Percentiles rank a stretch among this genome's conserved stretches.
Conservation (phyloP, 1,140 invertebrate genomes). For the Cydia pomonella region DNA sequence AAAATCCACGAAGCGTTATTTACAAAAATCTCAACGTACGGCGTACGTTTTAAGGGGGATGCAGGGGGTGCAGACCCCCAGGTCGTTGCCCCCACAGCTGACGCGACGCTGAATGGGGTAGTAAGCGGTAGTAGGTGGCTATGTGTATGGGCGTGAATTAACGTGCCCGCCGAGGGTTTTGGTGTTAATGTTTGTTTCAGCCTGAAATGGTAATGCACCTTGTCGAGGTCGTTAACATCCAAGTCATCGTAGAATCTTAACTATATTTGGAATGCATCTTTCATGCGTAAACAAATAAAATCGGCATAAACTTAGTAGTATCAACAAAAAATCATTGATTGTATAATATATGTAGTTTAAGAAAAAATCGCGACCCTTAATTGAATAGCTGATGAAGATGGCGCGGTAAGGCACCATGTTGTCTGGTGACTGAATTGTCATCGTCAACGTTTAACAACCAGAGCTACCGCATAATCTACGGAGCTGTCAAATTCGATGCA, state of each 20-base stretch:
- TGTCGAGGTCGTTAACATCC: neutral
- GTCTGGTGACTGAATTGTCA: no score
- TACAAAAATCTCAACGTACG: conserved; percentile 33
- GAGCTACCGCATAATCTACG: no score
- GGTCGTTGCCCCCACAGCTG: conserved; percentile 70
- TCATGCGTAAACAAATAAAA: neutral
- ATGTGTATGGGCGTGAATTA: conserved; percentile 25
- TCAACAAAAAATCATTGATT: no score
- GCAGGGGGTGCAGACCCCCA: conserved; percentile 14
- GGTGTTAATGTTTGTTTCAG: conserved; percentile 3
- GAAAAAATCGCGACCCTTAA: neutral
- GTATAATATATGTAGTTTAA: no score
- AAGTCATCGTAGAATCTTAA: neutral
- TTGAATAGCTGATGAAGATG: no score
- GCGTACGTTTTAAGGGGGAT: neutral
- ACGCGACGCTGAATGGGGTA: conserved; percentile 46
- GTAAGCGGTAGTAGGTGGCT: conserved; percentile 26
- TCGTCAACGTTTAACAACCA: no score
- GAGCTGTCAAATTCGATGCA: no score
- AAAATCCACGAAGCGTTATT: conserved; percentile 27
- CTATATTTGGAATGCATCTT: neutral
- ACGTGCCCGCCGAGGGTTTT: conserved; percentile 14
- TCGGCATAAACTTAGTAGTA: neutral
- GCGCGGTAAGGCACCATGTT: no score
- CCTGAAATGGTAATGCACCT: conserved; percentile 10